Percentiles rank a stretch among this genome's conserved stretches.
Evolutionary conservation across 1,140 invertebrate genomes (phyloP).

Genomic region (Pogonognathellus flavescens): DNA sequence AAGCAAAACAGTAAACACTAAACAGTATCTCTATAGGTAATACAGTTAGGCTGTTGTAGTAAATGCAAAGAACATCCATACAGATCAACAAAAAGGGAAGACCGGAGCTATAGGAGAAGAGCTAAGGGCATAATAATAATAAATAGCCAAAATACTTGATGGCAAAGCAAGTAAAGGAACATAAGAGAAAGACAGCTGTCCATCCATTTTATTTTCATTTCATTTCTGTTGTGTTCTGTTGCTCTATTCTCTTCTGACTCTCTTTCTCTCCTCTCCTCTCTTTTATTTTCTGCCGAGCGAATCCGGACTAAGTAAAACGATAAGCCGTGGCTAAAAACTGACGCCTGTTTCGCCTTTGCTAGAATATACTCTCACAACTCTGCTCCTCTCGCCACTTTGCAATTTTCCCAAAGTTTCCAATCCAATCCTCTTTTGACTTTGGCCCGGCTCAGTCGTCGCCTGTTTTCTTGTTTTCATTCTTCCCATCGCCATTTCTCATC

Average conservation of each 20-base stretch:
- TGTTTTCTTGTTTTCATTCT: conserved; percentile 15
- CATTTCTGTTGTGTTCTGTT: conserved; percentile 46
- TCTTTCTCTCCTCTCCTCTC: conserved; percentile 7
- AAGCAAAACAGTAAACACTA: no score
- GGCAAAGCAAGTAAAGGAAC: conserved; percentile 11
- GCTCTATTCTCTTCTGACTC: conserved; percentile 32
- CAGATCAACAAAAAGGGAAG: neutral
- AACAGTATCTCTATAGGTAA: no score
- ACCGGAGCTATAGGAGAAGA: neutral
- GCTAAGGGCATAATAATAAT: conserved; percentile 30
- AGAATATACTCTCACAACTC: conserved; percentile 2
- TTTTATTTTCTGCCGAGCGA: conserved; percentile 49
- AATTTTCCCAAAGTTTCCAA: conserved; percentile 50
- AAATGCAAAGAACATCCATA: neutral
- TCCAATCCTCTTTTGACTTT: conserved; percentile 48
- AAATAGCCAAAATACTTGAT: conserved; percentile 30
- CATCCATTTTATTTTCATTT: conserved; percentile 47
- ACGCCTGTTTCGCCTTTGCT: conserved; percentile 39
- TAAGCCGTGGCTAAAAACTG: conserved; percentile 47
- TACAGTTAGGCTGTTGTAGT: neutral
- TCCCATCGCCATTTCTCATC: conserved; percentile 10
- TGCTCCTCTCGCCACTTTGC: conserved; percentile 19
- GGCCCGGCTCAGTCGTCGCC: conserved; percentile 23
- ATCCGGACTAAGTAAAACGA: conserved; percentile 48
- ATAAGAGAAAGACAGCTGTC: conserved; percentile 44